These are phyloP conservation scores for Callocephalon fimbriatum DNA, from an alignment of 2,113 vertebrate genomes.

Conservation along the genomic window DNA sequence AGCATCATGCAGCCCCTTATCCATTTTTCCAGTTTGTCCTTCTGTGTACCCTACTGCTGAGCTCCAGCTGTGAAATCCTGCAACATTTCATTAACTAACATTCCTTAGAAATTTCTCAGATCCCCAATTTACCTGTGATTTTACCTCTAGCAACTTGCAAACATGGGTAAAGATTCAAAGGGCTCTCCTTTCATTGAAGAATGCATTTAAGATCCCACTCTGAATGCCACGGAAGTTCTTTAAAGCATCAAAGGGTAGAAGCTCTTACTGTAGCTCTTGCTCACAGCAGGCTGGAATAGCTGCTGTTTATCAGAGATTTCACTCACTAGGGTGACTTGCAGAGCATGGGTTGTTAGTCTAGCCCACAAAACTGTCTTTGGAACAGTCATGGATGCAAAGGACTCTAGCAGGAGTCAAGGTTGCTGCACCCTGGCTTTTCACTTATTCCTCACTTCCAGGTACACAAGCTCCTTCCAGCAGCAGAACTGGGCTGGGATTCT, in stretches of 20 bases:
- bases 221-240: background rate
- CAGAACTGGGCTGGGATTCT: background rate
- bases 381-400: fast-evolving
- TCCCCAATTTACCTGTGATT: background rate
- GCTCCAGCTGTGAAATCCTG: background rate
- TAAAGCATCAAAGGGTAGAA: background rate
- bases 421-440: background rate
- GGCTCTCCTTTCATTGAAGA: background rate
- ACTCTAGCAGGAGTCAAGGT: background rate
- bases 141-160: background rate
- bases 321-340: background rate
- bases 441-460: background rate
- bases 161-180: background rate
- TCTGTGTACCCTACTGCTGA: background rate
- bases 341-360: background rate
- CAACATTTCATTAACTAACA: background rate
- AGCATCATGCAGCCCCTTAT: background rate
- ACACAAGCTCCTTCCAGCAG: background rate
- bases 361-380: background rate
- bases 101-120: background rate
- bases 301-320: background rate
- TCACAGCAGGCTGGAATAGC: background rate
- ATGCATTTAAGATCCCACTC: background rate
- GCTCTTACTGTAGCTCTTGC: background rate
- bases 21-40: background rate